These are phyloP conservation scores for Atractosteus spatula DNA, from an alignment of 2,113 vertebrate species.

Conservation along the genomic window DNA sequence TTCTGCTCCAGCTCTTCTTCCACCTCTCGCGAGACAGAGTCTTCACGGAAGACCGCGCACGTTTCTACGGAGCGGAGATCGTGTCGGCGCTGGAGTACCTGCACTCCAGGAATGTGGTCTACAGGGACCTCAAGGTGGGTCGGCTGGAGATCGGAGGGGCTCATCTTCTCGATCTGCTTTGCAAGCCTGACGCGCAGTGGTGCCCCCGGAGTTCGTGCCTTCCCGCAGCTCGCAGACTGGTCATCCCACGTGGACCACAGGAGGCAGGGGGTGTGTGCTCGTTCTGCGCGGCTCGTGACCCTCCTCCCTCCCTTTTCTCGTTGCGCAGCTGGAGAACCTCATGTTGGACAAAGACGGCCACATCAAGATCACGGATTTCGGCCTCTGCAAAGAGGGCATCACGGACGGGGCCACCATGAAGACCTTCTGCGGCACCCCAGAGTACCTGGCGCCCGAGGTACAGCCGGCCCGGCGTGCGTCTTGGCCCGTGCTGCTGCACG, in stretches of 20 bases:
- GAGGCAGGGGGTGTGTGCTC: no score
- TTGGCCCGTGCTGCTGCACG: no score
- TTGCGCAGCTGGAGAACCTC: conserved; percentile 87
- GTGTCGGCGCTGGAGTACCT: conserved; percentile 91
- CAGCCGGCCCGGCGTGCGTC: no score
- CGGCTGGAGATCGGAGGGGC: no score
- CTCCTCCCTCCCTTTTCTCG: background rate
- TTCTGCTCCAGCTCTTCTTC: conserved; percentile 79
- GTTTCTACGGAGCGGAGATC: conserved; percentile 92
- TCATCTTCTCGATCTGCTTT: no score
- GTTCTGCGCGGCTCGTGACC: no score
- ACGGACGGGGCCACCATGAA: conserved; percentile 97
- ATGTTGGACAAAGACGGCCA: conserved; percentile 98
- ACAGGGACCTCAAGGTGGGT: conserved; percentile 89
- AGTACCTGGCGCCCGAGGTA: conserved; percentile 96
- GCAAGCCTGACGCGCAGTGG: no score
- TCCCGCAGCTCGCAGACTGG: no score
- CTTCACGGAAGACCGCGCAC: conserved; percentile 86
- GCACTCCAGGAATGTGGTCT: conserved; percentile 89
- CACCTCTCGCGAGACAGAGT: conserved; percentile 89
- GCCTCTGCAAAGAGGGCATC: conserved; percentile 96
- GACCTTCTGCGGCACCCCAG: conserved; percentile 97
- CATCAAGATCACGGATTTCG: conserved; percentile 97
- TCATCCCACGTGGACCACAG: no score
- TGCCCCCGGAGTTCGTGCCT: no score